A percentile compares a stretch with the other conserved stretches of the same genome.
Conservation (phyloP, 2,797 vertebrate genomes). For the Esox masquinongy region DNA sequence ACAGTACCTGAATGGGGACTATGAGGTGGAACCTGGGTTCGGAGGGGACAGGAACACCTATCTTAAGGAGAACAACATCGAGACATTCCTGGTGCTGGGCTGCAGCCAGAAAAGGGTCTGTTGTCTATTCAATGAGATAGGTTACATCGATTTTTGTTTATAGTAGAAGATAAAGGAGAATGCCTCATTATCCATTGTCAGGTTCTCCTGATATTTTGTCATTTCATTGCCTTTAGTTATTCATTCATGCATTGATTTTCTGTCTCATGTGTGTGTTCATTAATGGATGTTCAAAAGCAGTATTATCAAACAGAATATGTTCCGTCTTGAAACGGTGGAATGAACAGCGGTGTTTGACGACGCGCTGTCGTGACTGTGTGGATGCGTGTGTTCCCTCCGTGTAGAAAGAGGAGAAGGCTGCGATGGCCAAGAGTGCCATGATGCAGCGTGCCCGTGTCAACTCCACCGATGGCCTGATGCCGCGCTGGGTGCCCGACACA, state of each 20-base stretch:
- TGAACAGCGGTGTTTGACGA: not conserved
- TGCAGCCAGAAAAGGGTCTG: conserved; percentile 93
- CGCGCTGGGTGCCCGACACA: conserved; percentile 92
- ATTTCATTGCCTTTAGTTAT: not conserved
- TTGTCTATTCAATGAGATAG: not conserved
- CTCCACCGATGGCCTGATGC: conserved; percentile 85
- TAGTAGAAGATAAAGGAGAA: not conserved
- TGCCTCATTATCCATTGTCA: not conserved
- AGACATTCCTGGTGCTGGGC: conserved; percentile 93
- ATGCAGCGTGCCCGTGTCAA: conserved; percentile 87
- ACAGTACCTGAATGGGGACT: conserved; percentile 93
- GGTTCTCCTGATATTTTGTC: not conserved
- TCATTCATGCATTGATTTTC: not conserved
- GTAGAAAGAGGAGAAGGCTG: conserved; percentile 95
- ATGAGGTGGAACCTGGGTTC: conserved; percentile 91
- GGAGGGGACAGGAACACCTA: conserved; percentile 92
- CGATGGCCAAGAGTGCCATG: conserved; percentile 94
- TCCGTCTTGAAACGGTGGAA: not conserved
- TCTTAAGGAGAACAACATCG: conserved; percentile 93
- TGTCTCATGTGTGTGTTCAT: not conserved
- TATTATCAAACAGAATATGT: not conserved
- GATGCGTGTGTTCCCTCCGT: conserved; percentile 59
- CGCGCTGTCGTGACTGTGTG: conserved; percentile 53
- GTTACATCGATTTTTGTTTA: not conserved
- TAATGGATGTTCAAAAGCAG: not conserved